Evolutionary conservation across 2,888 invertebrate species (phyloP), one percentile per base, ranked within the genome.

Genomic region (Ormyrus thymus): DNA sequence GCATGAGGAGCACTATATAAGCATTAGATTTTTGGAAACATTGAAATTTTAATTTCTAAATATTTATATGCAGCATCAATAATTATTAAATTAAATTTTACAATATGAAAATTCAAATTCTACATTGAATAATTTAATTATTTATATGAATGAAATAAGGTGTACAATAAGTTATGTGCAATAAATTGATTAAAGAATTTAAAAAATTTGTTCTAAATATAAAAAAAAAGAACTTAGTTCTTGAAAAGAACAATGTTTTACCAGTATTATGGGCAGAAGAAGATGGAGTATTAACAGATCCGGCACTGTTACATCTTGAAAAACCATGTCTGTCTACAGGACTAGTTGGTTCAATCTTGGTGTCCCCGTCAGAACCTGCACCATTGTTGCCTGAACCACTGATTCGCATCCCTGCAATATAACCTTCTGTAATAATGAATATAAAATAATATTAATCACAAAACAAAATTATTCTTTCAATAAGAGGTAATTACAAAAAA

Each of bases 241-340:
- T 58, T 70, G 13, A 50, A 58, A n/a, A 48, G 9, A 15, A 58
- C 29, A 29, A 59, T 43, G 8, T 11, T 46, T 87, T 90, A 94
- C 95, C 95, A 87, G 95, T 94, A 88, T 95, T 95, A 86, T 95
- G 95, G 82, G 95, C 95, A 1, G 95, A 95, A 29, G 95, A 95
- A 51, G 94, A 95, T 62, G 95, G 94, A 9, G 95, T 95, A 87
- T 95, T 94, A 74, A 95, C 92, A 68, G 95, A 95, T 71, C 95
- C 95, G 82, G 94, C 94, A 87, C 95, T 95, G 85, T 94, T 95
- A 88, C 94, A 94, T 65, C 95, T 92, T 48, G 95, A 93, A 89
- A 94, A 95, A 86, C 93, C 92, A 81, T 91, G 91, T 79, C 91
- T 90, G 82, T 92, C 92, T 15, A 92, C 92, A 61, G 92, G 92